Evolutionary conservation across 2,888 invertebrate genomes (phyloP).

Genomic region (Aleiodes testaceus): DNA sequence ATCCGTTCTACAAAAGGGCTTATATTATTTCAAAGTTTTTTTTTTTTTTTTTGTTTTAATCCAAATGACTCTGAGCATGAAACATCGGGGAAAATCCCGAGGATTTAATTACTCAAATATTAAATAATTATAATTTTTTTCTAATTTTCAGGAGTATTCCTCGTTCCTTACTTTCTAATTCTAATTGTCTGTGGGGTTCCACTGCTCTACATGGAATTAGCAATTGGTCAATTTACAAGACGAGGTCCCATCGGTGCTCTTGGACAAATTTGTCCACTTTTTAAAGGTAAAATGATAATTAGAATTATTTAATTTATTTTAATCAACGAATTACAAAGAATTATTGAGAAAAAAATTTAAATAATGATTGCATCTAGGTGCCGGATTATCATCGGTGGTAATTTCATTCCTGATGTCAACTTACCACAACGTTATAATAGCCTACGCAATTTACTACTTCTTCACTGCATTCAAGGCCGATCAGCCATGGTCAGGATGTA

Average conservation of each 20-base stretch:
- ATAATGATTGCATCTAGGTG: constrained; percentile 77
- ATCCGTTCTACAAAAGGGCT: constrained; percentile 2
- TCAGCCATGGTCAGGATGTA: constrained; percentile 93
- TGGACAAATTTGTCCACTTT: constrained; percentile 92
- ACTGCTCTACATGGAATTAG: constrained; percentile 94
- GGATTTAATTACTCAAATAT: neutral
- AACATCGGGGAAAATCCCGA: neutral
- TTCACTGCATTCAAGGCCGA: constrained; percentile 90
- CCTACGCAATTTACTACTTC: constrained; percentile 94
- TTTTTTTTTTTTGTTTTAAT: constrained; percentile 1
- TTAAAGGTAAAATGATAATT: constrained; percentile 81
- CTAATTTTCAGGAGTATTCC: constrained; percentile 86
- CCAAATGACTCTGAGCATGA: neutral
- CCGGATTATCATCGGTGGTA: constrained; percentile 93
- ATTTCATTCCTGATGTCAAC: constrained; percentile 96
- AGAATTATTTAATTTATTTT: too few relatives aligned
- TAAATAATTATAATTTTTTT: too few relatives aligned
- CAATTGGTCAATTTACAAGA: constrained; percentile 93
- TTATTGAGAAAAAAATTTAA: neutral
- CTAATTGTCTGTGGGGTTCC: constrained; percentile 93
- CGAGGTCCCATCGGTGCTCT: constrained; percentile 94
- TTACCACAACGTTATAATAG: constrained; percentile 96
- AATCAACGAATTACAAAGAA: neutral
- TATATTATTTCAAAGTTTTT: neutral
- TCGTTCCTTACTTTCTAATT: constrained; percentile 95